Conservation (phyloP, 2,888 invertebrate species). For the Ophioninae sp. region DNA sequence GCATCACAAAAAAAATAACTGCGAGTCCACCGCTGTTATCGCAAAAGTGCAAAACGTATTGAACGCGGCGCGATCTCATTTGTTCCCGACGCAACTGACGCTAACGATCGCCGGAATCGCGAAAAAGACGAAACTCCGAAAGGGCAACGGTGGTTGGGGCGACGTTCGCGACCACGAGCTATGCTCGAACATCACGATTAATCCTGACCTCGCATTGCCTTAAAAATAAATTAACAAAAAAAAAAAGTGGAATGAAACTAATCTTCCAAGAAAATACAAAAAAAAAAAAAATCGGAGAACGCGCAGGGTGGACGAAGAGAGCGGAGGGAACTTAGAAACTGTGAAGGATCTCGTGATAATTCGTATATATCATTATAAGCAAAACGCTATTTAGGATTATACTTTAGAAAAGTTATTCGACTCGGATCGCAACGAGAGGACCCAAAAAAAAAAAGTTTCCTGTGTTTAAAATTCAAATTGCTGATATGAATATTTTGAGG, state of each 20-base stretch:
- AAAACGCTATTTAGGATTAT: constrained; percentile 57
- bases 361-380: constrained; percentile 46
- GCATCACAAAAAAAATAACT: constrained; percentile 96
- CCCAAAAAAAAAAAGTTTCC: constrained; percentile 19
- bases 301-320: neutral
- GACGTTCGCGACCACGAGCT: constrained; percentile 88
- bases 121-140: constrained; percentile 89
- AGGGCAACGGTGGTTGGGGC: constrained; percentile 99
- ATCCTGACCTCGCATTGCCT: constrained; percentile 74
- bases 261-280: neutral
- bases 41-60: constrained; percentile 92
- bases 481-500: constrained; percentile 2
- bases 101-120: constrained; percentile 86
- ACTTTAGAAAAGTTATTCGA: constrained; percentile 53
- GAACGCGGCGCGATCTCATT: constrained; percentile 85
- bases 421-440: constrained; percentile 51
- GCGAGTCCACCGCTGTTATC: constrained; percentile 92
- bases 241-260: constrained; percentile 16
- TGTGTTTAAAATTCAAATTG: constrained; percentile 24
- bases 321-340: constrained; percentile 32
- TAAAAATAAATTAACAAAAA: constrained; percentile 57
- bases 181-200: constrained; percentile 81
- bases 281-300: neutral
- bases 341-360: constrained; percentile 53
- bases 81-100: constrained; percentile 88